These are phyloP conservation scores for Rosalia funebris DNA, from an alignment of 2,888 invertebrate genomes.

Conservation along the genomic window DNA sequence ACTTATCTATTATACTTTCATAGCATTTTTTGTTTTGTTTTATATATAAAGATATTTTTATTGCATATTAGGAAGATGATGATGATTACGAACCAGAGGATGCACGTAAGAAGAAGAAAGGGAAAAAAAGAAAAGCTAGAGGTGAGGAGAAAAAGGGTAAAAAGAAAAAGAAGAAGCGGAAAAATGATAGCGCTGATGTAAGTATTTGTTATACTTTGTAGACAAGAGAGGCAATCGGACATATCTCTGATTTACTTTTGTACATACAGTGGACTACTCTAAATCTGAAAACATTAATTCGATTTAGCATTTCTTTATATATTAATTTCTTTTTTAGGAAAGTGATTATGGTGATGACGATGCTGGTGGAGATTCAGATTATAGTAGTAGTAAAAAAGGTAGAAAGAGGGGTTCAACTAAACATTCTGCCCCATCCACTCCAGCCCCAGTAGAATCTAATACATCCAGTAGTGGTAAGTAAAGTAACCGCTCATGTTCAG, in stretches of 20 bases:
- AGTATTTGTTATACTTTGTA: too few species aligned
- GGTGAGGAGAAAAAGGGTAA: conserved; percentile 92
- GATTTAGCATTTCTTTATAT: too few species aligned
- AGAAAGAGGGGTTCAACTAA: conserved; percentile 68
- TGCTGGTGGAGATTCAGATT: conserved; percentile 81
- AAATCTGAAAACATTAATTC: neutral
- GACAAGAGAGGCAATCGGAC: too few species aligned
- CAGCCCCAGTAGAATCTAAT: conserved; percentile 60
- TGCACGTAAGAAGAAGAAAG: conserved; percentile 88
- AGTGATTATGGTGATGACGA: conserved; percentile 78
- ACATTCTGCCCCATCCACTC: conserved; percentile 63
- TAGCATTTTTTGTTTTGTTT: too few species aligned
- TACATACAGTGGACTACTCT: neutral
- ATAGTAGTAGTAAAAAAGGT: conserved; percentile 75
- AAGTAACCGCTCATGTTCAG: neutral
- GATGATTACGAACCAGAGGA: conserved; percentile 89
- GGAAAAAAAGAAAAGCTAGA: conserved; percentile 91
- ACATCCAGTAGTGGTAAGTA: conserved; percentile 52
- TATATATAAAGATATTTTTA: neutral
- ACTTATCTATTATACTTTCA: too few species aligned
- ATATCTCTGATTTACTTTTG: too few species aligned
- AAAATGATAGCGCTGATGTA: conserved; percentile 89
- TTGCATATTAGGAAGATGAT: conserved; percentile 75
- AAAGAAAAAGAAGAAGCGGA: conserved; percentile 94
- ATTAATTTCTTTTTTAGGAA: conserved; percentile 66